Evolutionary conservation across 1,140 invertebrate species (phyloP).

Genomic region (Macrobrachium nipponense): DNA sequence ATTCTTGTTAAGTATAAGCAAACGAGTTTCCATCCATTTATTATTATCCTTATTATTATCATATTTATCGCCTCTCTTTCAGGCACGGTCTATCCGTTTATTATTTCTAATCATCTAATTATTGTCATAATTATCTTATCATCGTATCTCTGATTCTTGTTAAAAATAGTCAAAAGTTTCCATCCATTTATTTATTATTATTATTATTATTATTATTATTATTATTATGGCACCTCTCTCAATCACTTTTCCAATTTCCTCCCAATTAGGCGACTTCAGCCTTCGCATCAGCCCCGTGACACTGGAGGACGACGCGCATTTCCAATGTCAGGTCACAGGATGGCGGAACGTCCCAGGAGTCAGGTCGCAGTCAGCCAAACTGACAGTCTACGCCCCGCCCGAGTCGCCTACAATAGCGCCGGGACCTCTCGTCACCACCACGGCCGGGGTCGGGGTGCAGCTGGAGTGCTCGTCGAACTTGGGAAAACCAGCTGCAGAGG

Average conservation of each 20-base stretch:
- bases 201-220: too few species aligned
- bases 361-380: slow-evolving; percentile 80
- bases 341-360: slow-evolving; percentile 2
- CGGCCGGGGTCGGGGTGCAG: neutral
- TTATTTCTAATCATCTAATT: too few species aligned
- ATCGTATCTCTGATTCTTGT: too few species aligned
- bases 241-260: too few species aligned
- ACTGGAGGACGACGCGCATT: slow-evolving; percentile 71
- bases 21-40: too few species aligned
- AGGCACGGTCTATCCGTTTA: too few species aligned
- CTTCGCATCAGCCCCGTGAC: slow-evolving; percentile 68
- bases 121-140: too few species aligned
- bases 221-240: too few species aligned
- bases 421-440: neutral
- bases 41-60: too few species aligned
- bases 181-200: slow-evolving; percentile 66
- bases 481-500: neutral
- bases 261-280: too few species aligned
- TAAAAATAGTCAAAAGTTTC: neutral
- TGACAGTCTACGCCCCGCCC: slow-evolving; percentile 88
- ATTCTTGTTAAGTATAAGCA: too few species aligned
- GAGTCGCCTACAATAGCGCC: slow-evolving; percentile 69
- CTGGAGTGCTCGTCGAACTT: neutral
- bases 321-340: slow-evolving; percentile 71
- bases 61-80: too few species aligned